phyloP scores from a whole-genome alignment of 2,888 invertebrate genomes.

The Acanthosepion esculentum region DNA sequence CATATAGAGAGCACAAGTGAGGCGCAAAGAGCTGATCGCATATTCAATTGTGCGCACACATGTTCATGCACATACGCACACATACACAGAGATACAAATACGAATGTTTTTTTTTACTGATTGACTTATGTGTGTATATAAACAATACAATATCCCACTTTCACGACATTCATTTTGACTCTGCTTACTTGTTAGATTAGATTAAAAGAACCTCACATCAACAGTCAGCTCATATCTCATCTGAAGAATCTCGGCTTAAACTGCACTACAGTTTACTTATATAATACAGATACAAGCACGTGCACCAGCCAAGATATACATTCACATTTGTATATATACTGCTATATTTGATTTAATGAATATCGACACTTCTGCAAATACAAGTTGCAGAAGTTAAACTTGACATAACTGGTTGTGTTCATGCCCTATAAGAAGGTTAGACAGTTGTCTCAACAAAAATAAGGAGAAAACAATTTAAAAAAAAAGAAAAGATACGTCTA shows the following conservation, averaged over 20 bases:
- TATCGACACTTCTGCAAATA: background rate
- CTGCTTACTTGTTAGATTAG: background rate
- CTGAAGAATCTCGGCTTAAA: background rate
- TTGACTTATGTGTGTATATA: background rate
- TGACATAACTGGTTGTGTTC: background rate
- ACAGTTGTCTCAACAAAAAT: background rate
- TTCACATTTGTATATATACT: no score
- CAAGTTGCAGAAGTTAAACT: background rate
- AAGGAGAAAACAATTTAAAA: background rate
- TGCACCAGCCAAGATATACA: background rate
- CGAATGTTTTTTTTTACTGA: background rate
- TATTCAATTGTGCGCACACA: background rate
- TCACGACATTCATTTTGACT: background rate
- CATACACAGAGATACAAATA: background rate
- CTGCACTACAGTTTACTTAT: background rate
- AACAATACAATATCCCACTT: background rate
- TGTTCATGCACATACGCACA: background rate
- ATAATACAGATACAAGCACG: background rate
- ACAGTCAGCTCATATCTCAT: background rate
- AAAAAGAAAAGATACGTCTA: background rate
- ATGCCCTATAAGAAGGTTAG: background rate
- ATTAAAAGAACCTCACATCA: no score
- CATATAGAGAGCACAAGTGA: background rate
- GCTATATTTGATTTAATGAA: no score
- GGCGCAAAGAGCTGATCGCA: background rate